Conservation (phyloP, 2,797 vertebrate species). For the Rhinella marina region DNA sequence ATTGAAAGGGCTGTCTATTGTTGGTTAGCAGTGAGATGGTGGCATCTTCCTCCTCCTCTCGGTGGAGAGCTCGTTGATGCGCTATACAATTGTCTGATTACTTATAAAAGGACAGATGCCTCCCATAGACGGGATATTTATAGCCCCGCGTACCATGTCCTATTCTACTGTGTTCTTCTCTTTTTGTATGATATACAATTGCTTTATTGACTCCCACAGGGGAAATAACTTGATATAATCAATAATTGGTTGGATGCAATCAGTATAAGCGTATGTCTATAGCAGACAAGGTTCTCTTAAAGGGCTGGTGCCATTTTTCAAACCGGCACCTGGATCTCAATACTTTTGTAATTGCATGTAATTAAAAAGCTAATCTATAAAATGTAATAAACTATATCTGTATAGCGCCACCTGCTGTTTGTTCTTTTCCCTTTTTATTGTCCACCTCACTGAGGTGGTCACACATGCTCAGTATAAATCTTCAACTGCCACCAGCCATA, state of each 20-base stretch:
- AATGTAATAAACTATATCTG: no score
- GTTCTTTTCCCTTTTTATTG: no score
- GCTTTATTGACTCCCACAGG: not conserved
- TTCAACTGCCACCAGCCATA: no score
- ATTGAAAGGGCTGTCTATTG: slow-evolving; percentile 39
- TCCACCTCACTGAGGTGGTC: no score
- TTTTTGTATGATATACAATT: not conserved
- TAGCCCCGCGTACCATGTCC: not conserved
- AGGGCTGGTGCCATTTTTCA: no score
- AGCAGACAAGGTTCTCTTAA: no score
- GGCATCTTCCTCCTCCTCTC: not conserved
- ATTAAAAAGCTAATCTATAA: no score
- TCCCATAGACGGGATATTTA: slow-evolving; percentile 36
- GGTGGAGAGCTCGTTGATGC: not conserved
- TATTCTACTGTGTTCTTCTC: not conserved
- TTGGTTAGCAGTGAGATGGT: not conserved
- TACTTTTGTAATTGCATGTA: no score
- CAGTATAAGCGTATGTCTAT: not conserved
- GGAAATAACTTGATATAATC: not conserved
- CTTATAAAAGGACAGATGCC: slow-evolving; percentile 26
- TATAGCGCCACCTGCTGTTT: no score
- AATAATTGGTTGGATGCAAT: not conserved
- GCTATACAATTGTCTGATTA: slow-evolving; percentile 35
- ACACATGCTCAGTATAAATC: no score
- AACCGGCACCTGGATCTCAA: no score